These are phyloP conservation scores for Probosciger aterrimus DNA, from an alignment of 2,113 vertebrate genomes.

Conservation along the genomic window DNA sequence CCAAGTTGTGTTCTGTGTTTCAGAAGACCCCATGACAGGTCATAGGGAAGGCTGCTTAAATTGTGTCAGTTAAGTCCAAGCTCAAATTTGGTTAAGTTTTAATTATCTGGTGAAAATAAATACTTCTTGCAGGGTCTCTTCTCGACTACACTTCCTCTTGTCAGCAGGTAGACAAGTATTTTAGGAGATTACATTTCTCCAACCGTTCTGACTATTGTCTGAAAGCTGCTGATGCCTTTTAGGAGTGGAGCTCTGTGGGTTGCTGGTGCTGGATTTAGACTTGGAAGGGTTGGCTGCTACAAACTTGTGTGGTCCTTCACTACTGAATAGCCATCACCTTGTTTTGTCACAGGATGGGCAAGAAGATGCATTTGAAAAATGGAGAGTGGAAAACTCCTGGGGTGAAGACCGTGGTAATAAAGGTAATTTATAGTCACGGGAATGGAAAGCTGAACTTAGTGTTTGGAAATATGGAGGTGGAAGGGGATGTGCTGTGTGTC, in stretches of 20 bases:
- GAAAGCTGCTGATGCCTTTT: background rate
- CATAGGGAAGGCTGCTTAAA: background rate
- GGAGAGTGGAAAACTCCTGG: conserved; percentile 98
- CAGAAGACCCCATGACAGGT: background rate
- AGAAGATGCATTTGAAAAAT: conserved; percentile 85
- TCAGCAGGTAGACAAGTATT: background rate
- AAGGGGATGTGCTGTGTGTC: background rate
- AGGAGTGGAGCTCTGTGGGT: background rate
- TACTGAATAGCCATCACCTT: background rate
- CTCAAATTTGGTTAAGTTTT: background rate
- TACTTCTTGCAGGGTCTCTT: background rate
- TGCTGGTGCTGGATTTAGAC: background rate
- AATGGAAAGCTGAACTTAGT: background rate
- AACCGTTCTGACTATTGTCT: background rate
- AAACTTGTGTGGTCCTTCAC: background rate
- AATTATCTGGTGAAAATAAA: background rate
- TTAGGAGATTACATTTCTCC: background rate
- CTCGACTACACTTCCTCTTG: background rate
- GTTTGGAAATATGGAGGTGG: background rate
- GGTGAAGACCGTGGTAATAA: conserved; percentile 96
- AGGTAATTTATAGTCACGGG: conserved; percentile 71
- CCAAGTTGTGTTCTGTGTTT: background rate
- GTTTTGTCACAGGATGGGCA: conserved; percentile 78
- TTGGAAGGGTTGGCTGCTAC: background rate
- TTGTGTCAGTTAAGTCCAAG: background rate